phyloP scores from a whole-genome alignment of 2,888 invertebrate species.

The Drosophila macrospina region DNA sequence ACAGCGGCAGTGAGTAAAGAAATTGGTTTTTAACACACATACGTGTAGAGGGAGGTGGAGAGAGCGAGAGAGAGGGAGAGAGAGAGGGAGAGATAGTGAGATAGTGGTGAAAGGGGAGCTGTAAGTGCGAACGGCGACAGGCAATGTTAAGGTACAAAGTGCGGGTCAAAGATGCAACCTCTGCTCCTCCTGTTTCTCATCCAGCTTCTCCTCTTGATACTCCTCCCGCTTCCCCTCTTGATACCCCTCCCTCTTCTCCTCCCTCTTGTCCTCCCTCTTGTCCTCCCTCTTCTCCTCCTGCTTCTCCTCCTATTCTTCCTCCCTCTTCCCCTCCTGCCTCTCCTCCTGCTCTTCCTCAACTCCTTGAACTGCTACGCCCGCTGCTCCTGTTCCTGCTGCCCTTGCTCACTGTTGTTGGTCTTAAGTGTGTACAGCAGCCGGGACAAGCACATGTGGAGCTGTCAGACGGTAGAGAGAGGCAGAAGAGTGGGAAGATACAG shows the following conservation, averaged over 20 bases:
- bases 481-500: too few relatives aligned
- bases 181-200: not conserved
- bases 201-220: not conserved
- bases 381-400: not conserved
- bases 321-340: too few relatives aligned
- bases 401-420: too few relatives aligned
- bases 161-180: slow-evolving; percentile 46
- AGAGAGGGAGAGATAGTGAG: too few relatives aligned
- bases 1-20: slow-evolving; percentile 46
- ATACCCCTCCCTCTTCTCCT: too few relatives aligned
- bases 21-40: slow-evolving; percentile 68
- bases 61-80: not conserved
- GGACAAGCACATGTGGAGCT: slow-evolving; percentile 41
- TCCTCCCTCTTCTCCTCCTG: too few relatives aligned
- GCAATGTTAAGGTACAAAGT: slow-evolving; percentile 22
- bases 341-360: too few relatives aligned
- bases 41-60: not conserved
- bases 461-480: not conserved
- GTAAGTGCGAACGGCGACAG: slow-evolving; percentile 30
- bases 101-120: slow-evolving; percentile 8
- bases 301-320: not conserved
- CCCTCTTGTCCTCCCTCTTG: not conserved
- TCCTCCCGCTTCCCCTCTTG: too few relatives aligned
- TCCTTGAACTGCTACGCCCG: too few relatives aligned
- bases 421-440: slow-evolving; percentile 34